Base-by-base conservation (phyloP, 1,140 invertebrate genomes). In the Diabrotica virgifera region DNA sequence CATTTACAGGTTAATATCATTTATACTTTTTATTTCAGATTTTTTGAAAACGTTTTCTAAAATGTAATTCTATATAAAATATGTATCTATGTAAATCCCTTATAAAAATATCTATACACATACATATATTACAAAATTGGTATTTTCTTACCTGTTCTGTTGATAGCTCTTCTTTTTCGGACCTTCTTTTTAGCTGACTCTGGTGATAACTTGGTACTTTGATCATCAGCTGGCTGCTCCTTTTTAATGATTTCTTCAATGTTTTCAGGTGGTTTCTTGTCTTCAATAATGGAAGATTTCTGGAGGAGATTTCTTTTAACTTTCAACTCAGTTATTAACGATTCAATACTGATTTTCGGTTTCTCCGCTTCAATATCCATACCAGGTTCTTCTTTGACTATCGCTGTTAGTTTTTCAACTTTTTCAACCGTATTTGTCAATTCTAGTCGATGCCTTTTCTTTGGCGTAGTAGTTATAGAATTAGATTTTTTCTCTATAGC, bases 151-250 rank as follows among this genome's bases (percentile, higher is more conserved):
- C 60, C 93, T 9, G 93, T 95, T 69, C 91, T 83, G 77, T 95
- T 95, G 10, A 90, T 88, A 6, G 88, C 83, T 78, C 92, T 89
- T 57, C 91, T 87, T 59, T 91, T 85, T 63, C 89, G 84, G 7
- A 85, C 80, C 76, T 89, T 89, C 67, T 89, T 87, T 70, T 90
- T 86, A 3, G 82, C 64, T 53, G 57, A 71, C 12, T 75, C 70
- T 52, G 77, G 76, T n/a, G 70, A 59, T 37, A 72, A 53, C 51
- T 51, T 67, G 53, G 52, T 51, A 80, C 82, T 78, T 82, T 85
- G 63, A 81, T 67, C 64, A 81, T 58, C 59, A 7, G 36, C 54
- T 36, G 52, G 10, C 10, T 37, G 36, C 37, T 58, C 57, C n/a
- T 46, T 53, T 35, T 46, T 53, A 11, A 52, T 55, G 9, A 36